Conservation (phyloP, 2,797 vertebrate genomes). For the Diplodus puntazzo region DNA sequence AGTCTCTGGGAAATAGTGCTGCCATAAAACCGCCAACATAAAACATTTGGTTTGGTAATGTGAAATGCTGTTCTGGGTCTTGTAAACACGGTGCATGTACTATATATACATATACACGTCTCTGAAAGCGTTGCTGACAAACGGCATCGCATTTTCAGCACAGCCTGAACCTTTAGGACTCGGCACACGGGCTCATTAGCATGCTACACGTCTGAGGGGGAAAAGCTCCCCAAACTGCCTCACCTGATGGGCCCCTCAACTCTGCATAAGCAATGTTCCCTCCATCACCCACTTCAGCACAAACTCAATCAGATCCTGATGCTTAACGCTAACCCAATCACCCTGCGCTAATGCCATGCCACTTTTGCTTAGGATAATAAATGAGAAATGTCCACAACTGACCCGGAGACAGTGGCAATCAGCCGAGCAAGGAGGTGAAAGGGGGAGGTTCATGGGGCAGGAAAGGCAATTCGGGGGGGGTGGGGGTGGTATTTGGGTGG, state of each 20-base stretch:
- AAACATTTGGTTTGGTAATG: conserved; percentile 25
- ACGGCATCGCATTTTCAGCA: conserved; percentile 41
- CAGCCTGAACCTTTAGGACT: conserved; percentile 46
- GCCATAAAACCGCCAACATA: conserved; percentile 18
- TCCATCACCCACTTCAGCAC: conserved; percentile 74
- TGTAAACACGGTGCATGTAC: conserved; percentile 16
- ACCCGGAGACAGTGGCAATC: conserved; percentile 72
- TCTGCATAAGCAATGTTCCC: conserved; percentile 72
- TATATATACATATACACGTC: conserved; percentile 1
- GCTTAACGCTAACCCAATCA: conserved; percentile 87
- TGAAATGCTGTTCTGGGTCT: conserved; percentile 25
- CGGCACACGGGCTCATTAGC: conserved; percentile 61
- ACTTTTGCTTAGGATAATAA: conserved; percentile 85
- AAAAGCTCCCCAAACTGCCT: conserved; percentile 48
- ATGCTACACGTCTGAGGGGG: conserved; percentile 46
- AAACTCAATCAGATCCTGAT: conserved; percentile 83
- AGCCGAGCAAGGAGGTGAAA: conserved; percentile 36
- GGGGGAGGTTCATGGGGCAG: conserved; percentile 30
- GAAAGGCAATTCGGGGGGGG: conserved; percentile 19
- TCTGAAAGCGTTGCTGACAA: conserved; percentile 52
- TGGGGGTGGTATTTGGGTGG: conserved; percentile 21
- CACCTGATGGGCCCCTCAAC: conserved; percentile 65
- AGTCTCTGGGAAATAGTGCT: conserved; percentile 9
- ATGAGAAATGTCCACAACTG: conserved; percentile 82
- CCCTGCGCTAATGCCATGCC: conserved; percentile 78